Base-by-base conservation (phyloP, 1,140 invertebrate species). In the Drosophila teissieri region DNA sequence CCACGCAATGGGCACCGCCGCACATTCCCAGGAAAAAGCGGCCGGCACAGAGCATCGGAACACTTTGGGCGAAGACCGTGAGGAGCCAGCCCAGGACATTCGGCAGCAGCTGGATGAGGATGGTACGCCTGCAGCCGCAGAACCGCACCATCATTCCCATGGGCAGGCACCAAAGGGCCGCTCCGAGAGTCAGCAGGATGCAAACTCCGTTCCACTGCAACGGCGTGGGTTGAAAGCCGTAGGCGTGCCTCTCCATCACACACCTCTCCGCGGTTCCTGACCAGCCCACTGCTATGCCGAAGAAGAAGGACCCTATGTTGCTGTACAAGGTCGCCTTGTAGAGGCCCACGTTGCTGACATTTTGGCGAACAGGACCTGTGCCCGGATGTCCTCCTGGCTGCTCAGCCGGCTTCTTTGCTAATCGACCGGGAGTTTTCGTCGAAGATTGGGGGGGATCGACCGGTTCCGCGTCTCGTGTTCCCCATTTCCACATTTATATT, bases 1-100 rank as follows among this genome's bases (percentile, higher is more conserved):
- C 94, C 3, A 95, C 93, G 75, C 95, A 96, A 2, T 95, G 94
- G 3, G 96, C 95, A 19, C 97, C 96, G 0, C 81, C 83, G 17
- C 93, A 94, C 27, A 95, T 82, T 2, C 96, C 95, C 10, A 94
- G 94, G 7, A 96, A 92, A 61, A 96, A 94, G 48, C 96, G 93
- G 2, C 95, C 96, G 12, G 94, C 83, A 42, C 94, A 95, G 11
- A 95, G 92, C 92, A 95, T 94, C 1, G 90, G 73, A 2, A 95
- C 92, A 31, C 93, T 93, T 5, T 94, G 79, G 11, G 94, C 92
- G 79, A 93, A 95, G 36, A 94, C 93, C 8, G 96, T 94, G 0
- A 95, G 70, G 0, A 92, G 61, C 95, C 96, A 97, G 6, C 96
- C 96, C 8, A 94, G 22, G 0, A 93, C 81, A 80, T 95, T 95